A percentile compares a stretch with the other conserved stretches of the same genome.
Conservation (phyloP, 2,113 vertebrate genomes). For the Oophaga pumilio region DNA sequence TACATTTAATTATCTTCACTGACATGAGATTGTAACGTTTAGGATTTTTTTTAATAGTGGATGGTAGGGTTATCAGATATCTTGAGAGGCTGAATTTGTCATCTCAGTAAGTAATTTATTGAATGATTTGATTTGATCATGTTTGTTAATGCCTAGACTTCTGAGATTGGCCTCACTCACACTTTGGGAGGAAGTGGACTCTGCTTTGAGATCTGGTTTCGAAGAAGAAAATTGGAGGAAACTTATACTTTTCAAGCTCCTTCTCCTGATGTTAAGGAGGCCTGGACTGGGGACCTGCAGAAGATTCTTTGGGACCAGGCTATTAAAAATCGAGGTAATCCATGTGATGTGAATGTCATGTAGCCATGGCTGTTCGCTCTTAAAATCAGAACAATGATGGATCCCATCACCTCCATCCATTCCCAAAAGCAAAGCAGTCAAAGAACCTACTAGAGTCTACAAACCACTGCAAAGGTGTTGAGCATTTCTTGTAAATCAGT, state of each 20-base stretch:
- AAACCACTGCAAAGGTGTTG: neutral
- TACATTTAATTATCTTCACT: too few relatives aligned
- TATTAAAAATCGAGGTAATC: constrained; percentile 79
- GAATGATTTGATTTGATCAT: neutral
- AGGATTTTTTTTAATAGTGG: too few relatives aligned
- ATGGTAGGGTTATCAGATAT: too few relatives aligned
- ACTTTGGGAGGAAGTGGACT: constrained; percentile 81
- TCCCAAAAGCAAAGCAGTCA: neutral
- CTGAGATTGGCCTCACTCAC: constrained; percentile 83
- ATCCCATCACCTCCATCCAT: neutral
- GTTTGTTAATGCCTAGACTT: constrained; percentile 68
- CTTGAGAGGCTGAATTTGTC: neutral
- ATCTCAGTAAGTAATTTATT: neutral
- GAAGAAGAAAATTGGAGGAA: constrained; percentile 79
- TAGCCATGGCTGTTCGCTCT: neutral
- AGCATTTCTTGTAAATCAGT: neutral
- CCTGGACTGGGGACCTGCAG: constrained; percentile 78
- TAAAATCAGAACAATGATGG: neutral
- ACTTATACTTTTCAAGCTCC: constrained; percentile 81
- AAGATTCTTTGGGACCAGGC: constrained; percentile 86
- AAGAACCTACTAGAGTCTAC: neutral
- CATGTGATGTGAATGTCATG: neutral
- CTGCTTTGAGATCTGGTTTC: constrained; percentile 87
- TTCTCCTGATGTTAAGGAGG: constrained; percentile 75
- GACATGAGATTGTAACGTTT: too few relatives aligned